phyloP scores from a whole-genome alignment of 2,888 invertebrate genomes.

The Holacanthella duospinosa region DNA sequence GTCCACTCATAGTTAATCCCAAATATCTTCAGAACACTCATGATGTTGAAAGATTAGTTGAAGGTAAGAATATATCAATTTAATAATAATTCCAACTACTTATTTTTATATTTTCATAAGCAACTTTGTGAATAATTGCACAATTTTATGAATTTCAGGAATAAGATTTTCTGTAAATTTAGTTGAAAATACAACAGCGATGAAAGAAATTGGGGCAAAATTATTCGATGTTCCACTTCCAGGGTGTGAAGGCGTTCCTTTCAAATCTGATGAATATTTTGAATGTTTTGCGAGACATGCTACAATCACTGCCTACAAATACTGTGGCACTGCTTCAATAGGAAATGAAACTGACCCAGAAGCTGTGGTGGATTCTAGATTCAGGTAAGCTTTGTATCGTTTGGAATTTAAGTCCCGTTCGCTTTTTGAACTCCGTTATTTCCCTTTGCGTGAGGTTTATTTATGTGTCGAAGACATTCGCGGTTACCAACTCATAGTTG shows the following conservation, averaged over 20 bases:
- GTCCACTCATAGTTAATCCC: slow-evolving; percentile 24
- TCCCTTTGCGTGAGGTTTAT: no score
- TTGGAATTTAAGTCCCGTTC: background rate
- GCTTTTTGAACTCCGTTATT: no score
- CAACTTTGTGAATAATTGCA: no score
- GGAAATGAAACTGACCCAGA: slow-evolving; percentile 20
- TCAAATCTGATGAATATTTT: slow-evolving; percentile 27
- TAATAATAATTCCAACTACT: no score
- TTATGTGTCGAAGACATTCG: no score
- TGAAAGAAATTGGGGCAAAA: slow-evolving; percentile 23
- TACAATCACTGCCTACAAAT: slow-evolving; percentile 29
- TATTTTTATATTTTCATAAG: no score
- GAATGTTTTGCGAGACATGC: slow-evolving; percentile 25
- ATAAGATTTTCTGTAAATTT: slow-evolving; percentile 24
- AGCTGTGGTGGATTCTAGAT: slow-evolving; percentile 29
- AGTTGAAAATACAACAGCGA: slow-evolving; percentile 26
- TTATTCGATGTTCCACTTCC: slow-evolving; percentile 21
- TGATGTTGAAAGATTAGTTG: slow-evolving; percentile 24
- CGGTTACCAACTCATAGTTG: no score
- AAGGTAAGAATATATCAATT: no score
- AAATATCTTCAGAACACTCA: slow-evolving; percentile 22
- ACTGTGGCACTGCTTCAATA: slow-evolving; percentile 27
- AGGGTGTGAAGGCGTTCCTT: slow-evolving; percentile 25
- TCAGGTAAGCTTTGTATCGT: no score
- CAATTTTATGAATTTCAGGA: background rate